Conservation (phyloP, 2,888 invertebrate genomes). For the Diogma glabrata region DNA sequence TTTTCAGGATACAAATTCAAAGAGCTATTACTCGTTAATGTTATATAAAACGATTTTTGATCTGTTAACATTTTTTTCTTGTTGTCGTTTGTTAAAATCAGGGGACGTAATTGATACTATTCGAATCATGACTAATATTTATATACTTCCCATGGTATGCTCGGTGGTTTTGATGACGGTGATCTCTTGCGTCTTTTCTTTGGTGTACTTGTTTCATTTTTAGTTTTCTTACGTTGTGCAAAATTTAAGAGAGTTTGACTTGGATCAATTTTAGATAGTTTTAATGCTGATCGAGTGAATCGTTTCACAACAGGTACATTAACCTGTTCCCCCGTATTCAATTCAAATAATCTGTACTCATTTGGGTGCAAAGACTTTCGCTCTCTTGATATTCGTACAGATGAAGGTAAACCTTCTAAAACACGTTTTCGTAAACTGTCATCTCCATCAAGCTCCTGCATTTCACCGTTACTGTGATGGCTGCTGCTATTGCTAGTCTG, state of each 20-base stretch:
- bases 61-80: not conserved
- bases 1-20: not conserved
- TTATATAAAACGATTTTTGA: not conserved
- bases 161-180: too few relatives aligned
- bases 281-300: not conserved
- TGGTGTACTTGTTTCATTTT: not conserved
- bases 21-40: too few relatives aligned
- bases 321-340: not conserved
- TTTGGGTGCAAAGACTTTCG: not conserved
- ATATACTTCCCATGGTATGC: not conserved
- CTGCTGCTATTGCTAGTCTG: too few relatives aligned
- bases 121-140: not conserved
- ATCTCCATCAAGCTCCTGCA: too few relatives aligned
- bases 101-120: too few relatives aligned
- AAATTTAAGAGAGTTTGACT: not conserved
- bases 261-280: not conserved
- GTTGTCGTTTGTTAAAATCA: not conserved
- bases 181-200: not conserved
- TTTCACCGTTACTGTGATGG: too few relatives aligned
- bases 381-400: not conserved
- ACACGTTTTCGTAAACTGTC: too few relatives aligned
- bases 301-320: not conserved
- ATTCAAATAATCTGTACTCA: not conserved
- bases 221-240: not conserved
- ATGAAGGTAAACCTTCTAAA: too few relatives aligned